Conservation (phyloP, 1,140 invertebrate genomes). For the Laodelphax striatellus region DNA sequence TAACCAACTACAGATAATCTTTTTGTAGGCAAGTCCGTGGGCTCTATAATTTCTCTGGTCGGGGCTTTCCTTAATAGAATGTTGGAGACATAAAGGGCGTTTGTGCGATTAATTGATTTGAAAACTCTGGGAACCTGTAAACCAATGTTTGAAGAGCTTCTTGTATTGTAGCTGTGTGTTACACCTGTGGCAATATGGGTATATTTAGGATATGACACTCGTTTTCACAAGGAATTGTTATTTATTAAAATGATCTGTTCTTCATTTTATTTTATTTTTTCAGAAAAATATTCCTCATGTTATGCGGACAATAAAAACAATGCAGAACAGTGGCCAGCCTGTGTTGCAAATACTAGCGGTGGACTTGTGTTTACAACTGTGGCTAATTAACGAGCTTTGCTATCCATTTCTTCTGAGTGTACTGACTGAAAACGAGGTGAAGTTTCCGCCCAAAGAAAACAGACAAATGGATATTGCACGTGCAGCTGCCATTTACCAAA, state of each 20-base stretch:
- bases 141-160: too few relatives aligned
- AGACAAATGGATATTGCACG: neutral
- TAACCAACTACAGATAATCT: too few relatives aligned
- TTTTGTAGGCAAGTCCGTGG: too few relatives aligned
- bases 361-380: neutral
- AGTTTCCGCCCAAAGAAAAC: neutral
- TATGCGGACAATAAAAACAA: neutral
- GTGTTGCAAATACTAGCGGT: neutral
- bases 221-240: neutral
- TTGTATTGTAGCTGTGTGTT: too few relatives aligned
- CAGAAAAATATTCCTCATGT: neutral
- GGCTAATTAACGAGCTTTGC: neutral
- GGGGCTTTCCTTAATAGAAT: too few relatives aligned
- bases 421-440: neutral
- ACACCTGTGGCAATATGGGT: too few relatives aligned
- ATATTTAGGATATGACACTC: too few relatives aligned
- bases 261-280: neutral
- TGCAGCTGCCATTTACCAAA: neutral
- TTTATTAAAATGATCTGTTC: too few relatives aligned
- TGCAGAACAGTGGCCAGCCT: neutral
- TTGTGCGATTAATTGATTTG: too few relatives aligned
- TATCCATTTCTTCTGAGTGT: neutral
- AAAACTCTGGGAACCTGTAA: too few relatives aligned
- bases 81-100: too few relatives aligned
- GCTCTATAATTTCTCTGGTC: too few relatives aligned